Evolutionary conservation across 2,113 vertebrate genomes (phyloP).

Genomic region (Cynoglossus semilaevis): DNA sequence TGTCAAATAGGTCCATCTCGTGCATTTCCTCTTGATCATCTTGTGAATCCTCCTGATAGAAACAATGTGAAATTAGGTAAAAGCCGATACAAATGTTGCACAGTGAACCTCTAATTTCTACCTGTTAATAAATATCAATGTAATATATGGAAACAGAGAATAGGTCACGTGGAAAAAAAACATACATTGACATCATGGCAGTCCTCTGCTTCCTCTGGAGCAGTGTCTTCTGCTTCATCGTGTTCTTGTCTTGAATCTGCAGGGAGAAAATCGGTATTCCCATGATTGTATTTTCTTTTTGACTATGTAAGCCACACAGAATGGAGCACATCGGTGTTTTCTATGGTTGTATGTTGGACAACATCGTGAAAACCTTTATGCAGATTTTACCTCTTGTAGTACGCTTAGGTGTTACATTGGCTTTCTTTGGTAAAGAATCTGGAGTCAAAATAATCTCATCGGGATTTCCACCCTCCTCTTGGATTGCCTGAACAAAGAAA

Average conservation of each 20-base stretch:
- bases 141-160: too few species aligned
- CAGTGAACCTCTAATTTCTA: not conserved
- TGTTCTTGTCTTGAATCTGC: constrained; percentile 82
- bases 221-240: constrained; percentile 84
- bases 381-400: constrained; percentile 80
- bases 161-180: not conserved
- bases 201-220: constrained; percentile 88
- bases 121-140: too few species aligned
- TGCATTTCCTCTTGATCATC: constrained; percentile 81
- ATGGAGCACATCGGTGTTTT: too few species aligned
- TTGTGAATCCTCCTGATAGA: constrained; percentile 80
- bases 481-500: constrained; percentile 79
- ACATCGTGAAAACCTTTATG: too few species aligned
- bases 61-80: not conserved
- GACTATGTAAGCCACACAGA: too few species aligned
- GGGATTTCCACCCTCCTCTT: constrained; percentile 91
- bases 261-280: constrained; percentile 2
- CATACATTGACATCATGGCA: constrained; percentile 85
- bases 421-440: constrained; percentile 78
- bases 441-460: constrained; percentile 81
- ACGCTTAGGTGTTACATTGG: constrained; percentile 71
- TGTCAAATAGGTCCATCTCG: constrained; percentile 87
- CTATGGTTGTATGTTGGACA: too few species aligned
- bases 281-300: too few species aligned
- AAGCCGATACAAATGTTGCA: not conserved